These are phyloP conservation scores for Apodemia mormo DNA, from an alignment of 2,888 invertebrate species.

Conservation along the genomic window DNA sequence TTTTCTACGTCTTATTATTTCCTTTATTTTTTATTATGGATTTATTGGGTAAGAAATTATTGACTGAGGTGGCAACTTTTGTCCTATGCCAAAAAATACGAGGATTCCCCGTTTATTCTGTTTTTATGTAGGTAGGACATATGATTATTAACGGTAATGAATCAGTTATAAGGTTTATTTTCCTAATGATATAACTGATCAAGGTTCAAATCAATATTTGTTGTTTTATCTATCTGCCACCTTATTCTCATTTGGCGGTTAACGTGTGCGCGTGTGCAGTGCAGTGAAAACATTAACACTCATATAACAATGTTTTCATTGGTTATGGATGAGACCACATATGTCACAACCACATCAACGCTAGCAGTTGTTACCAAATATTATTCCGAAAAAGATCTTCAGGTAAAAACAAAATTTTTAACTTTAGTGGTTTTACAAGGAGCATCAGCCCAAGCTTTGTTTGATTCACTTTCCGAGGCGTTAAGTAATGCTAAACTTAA, in stretches of 20 bases:
- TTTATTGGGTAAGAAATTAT: too few relatives aligned
- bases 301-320: neutral
- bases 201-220: neutral
- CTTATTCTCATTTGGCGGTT: neutral
- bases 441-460: neutral
- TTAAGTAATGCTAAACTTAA: neutral
- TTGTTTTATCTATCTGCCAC: neutral
- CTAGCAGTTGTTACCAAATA: neutral
- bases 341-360: neutral
- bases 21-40: too few relatives aligned
- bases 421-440: neutral
- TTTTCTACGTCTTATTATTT: too few relatives aligned
- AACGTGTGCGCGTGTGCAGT: too few relatives aligned
- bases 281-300: neutral
- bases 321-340: neutral
- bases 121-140: too few relatives aligned
- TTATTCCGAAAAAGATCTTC: neutral
- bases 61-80: too few relatives aligned
- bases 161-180: too few relatives aligned
- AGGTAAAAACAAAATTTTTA: neutral
- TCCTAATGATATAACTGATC: too few relatives aligned
- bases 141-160: too few relatives aligned
- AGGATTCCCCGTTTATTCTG: too few relatives aligned
- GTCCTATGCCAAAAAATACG: too few relatives aligned
- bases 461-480: neutral